These are phyloP conservation scores for Brassicogethes aeneus DNA, from an alignment of 2,888 invertebrate species.

Conservation along the genomic window DNA sequence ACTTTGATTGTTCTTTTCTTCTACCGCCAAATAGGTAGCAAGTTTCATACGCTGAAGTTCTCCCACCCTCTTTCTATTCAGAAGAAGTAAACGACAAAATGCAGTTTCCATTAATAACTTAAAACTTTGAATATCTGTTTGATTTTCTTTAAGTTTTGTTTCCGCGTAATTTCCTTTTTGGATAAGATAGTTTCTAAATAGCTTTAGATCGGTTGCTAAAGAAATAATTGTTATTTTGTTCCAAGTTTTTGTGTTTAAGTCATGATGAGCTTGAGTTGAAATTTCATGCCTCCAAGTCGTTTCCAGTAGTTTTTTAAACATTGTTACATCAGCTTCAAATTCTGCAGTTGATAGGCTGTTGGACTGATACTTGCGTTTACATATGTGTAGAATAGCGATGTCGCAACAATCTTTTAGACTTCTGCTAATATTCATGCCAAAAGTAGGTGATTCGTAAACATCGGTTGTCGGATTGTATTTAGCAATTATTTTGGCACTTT, in stretches of 20 bases:
- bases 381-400: slow-evolving; percentile 5
- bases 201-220: slow-evolving; percentile 9
- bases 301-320: slow-evolving; percentile 5
- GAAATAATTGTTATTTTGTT: slow-evolving; percentile 13
- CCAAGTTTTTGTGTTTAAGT: slow-evolving; percentile 10
- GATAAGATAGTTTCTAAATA: slow-evolving; percentile 11
- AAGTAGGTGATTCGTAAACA: slow-evolving; percentile 5
- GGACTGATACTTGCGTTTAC: slow-evolving; percentile 6
- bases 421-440: slow-evolving; percentile 11
- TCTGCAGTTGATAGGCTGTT: slow-evolving; percentile 6
- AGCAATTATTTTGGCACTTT: slow-evolving; percentile 12
- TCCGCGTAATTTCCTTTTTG: slow-evolving; percentile 7
- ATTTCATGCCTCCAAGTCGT: slow-evolving; percentile 11
- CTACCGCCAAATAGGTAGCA: slow-evolving; percentile 3
- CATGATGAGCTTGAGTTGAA: slow-evolving; percentile 9
- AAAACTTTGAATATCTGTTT: not conserved
- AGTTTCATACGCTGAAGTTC: slow-evolving; percentile 14
- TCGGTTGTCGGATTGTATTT: slow-evolving; percentile 8
- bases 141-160: slow-evolving; percentile 2
- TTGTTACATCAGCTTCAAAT: slow-evolving; percentile 11
- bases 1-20: slow-evolving; percentile 4
- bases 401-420: slow-evolving; percentile 10
- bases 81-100: slow-evolving; percentile 7
- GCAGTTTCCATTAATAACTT: not conserved
- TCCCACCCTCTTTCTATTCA: slow-evolving; percentile 16